phyloP scores from a whole-genome alignment of 2,797 vertebrate species.

The Peromyscus aztecus region DNA sequence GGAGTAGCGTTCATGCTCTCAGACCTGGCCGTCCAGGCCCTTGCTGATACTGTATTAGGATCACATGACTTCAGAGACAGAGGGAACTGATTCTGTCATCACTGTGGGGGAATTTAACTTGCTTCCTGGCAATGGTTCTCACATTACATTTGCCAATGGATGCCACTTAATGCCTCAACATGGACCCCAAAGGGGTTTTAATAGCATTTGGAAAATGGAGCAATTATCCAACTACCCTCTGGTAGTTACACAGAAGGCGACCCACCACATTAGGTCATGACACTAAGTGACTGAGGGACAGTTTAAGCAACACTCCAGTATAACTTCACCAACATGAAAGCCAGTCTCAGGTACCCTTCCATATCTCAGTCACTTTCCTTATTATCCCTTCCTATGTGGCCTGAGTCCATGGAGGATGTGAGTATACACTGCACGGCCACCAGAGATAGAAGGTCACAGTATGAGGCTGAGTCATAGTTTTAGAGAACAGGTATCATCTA shows the following conservation, averaged over 20 bases:
- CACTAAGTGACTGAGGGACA: not conserved
- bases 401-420: not conserved
- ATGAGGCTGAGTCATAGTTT: not conserved
- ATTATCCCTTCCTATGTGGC: not conserved
- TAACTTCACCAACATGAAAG: not conserved
- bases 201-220: not conserved
- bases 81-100: not conserved
- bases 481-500: conserved; percentile 1
- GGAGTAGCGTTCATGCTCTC: not conserved
- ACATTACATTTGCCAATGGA: not conserved
- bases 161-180: not conserved
- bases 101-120: not conserved
- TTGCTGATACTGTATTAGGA: not conserved
- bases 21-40: not conserved
- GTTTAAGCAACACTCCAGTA: not conserved
- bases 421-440: not conserved
- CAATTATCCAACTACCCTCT: not conserved
- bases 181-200: not conserved
- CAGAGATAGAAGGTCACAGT: not conserved
- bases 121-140: not conserved
- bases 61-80: not conserved
- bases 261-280: not conserved
- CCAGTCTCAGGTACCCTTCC: not conserved
- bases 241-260: not conserved
- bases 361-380: too few species aligned